Conservation (phyloP, 2,888 invertebrate genomes). For the Cryptocheilus praepositus region DNA sequence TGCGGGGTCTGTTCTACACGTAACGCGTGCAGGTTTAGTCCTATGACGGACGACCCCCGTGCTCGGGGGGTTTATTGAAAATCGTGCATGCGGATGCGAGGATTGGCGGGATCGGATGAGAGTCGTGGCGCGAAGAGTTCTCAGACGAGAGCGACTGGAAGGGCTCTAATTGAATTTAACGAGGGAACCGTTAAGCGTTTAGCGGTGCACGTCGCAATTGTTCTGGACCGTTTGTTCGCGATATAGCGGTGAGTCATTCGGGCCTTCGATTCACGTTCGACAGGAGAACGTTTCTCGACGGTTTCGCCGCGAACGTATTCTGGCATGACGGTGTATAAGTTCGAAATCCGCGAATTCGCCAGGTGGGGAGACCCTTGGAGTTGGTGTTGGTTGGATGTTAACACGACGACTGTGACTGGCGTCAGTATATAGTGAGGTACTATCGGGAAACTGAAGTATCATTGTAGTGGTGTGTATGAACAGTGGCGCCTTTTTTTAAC, state of each 20-base stretch:
- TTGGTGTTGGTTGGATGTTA: no score
- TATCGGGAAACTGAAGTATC: no score
- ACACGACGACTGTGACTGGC: no score
- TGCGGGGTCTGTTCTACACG: background rate
- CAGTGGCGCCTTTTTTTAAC: no score
- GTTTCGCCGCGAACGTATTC: constrained; percentile 11
- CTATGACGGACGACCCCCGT: no score
- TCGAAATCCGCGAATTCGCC: background rate
- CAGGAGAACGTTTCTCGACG: constrained; percentile 24
- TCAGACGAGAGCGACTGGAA: constrained; percentile 14
- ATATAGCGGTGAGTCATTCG: constrained; percentile 57
- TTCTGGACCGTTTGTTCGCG: constrained; percentile 34
- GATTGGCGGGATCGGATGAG: background rate
- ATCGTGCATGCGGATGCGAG: background rate
- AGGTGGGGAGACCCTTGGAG: no score
- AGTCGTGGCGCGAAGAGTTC: background rate
- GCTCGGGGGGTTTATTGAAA: no score
- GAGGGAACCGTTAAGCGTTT: constrained; percentile 52
- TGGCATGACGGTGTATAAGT: background rate
- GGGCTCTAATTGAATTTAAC: constrained; percentile 58
- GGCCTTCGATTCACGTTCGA: constrained; percentile 38
- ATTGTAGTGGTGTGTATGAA: no score
- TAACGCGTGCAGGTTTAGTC: background rate
- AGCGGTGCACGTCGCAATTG: constrained; percentile 56
- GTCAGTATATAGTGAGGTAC: no score